A percentile compares a stretch with the other conserved stretches of the same genome.
Evolutionary conservation across 2,113 vertebrate genomes (phyloP).

Genomic region (Bubo blakistoni): DNA sequence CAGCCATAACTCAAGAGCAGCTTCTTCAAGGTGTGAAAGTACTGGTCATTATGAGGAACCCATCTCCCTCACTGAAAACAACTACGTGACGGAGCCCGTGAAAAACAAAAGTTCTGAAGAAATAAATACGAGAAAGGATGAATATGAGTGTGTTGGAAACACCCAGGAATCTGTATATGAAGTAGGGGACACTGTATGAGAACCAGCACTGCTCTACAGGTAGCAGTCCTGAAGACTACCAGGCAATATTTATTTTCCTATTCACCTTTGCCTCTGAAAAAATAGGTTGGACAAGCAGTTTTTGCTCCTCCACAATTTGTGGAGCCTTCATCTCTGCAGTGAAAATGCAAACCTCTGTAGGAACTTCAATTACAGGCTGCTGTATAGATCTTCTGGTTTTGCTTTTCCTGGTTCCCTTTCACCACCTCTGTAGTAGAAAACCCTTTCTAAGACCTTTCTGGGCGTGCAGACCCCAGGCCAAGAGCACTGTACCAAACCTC

Average conservation of each 20-base stretch:
- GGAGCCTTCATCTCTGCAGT: neutral
- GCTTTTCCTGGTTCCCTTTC: neutral
- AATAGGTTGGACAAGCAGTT: neutral
- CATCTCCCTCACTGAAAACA: neutral
- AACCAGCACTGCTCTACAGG: neutral
- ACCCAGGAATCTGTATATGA: neutral
- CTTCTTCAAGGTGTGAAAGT: neutral
- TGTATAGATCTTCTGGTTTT: neutral
- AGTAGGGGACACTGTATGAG: neutral
- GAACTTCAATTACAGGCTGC: neutral
- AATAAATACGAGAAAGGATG: neutral
- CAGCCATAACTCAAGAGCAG: neutral
- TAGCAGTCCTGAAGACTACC: neutral
- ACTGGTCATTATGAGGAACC: neutral
- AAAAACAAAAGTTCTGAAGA: neutral
- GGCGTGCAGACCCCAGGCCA: too few relatives aligned
- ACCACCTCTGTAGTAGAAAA: neutral
- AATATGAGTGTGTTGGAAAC: neutral
- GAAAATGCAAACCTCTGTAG: neutral
- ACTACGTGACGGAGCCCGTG: neutral
- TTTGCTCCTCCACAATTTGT: neutral
- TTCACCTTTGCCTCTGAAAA: neutral
- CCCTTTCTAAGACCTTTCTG: neutral
- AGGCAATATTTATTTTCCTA: neutral
- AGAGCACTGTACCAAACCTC: neutral